Evolutionary conservation across 2,797 vertebrate species (phyloP).

Genomic region (Helicolenus hilgendorfi): DNA sequence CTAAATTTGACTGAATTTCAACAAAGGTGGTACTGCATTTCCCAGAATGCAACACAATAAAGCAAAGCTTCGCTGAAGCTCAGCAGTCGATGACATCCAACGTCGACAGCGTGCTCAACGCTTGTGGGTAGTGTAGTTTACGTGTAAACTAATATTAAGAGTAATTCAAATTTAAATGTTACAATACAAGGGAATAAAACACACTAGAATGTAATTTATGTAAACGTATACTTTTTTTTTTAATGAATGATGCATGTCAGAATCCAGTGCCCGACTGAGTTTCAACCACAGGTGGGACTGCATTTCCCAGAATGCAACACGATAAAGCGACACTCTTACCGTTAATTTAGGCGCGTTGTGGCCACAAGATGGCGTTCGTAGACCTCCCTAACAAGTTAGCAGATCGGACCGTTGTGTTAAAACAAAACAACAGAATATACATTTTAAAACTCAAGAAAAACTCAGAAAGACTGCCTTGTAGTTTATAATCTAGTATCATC

Average conservation of each 20-base stretch:
- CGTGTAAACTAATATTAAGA: fast-evolving
- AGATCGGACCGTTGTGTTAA: background rate
- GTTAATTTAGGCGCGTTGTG: background rate
- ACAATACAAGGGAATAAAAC: fast-evolving
- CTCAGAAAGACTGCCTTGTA: fast-evolving
- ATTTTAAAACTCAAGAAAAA: background rate
- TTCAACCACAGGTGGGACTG: background rate
- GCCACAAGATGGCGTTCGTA: conserved; percentile 71
- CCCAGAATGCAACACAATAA: conserved; percentile 63
- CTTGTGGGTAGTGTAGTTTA: conserved; percentile 87
- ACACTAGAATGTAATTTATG: fast-evolving
- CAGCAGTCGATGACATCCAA: conserved; percentile 67
- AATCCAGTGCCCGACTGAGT: fast-evolving
- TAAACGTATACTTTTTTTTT: fast-evolving
- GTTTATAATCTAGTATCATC: background rate
- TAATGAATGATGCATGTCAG: fast-evolving
- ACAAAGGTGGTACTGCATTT: conserved; percentile 26
- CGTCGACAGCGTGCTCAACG: conserved; percentile 24
- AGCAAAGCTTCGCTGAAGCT: background rate
- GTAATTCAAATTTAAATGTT: background rate
- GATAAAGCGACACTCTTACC: background rate
- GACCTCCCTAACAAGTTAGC: background rate
- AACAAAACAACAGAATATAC: background rate
- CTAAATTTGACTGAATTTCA: background rate
- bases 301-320: conserved; percentile 72